These are phyloP conservation scores for Tethea ocularis DNA, from an alignment of 2,888 invertebrate genomes.

Conservation along the genomic window DNA sequence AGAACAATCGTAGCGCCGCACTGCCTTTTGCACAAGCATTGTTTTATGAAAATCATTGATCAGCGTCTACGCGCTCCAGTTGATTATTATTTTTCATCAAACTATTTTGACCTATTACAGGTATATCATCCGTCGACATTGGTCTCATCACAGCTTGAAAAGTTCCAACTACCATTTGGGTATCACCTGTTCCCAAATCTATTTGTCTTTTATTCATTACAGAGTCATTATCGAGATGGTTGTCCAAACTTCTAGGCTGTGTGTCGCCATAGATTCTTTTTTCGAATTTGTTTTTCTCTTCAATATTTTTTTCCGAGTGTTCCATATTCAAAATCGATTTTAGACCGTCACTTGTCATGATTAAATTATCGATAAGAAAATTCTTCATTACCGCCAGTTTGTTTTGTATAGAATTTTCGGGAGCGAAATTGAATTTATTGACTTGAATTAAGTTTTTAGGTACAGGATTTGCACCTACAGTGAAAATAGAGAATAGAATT, in stretches of 20 bases:
- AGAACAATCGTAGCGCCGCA: too few relatives aligned
- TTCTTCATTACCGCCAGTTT: constrained; percentile 32
- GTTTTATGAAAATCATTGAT: background rate
- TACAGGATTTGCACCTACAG: constrained; percentile 15
- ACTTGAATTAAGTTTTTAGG: constrained; percentile 25
- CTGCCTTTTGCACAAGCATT: too few relatives aligned
- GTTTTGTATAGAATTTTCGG: constrained; percentile 18
- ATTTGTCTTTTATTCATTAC: background rate
- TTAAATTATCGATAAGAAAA: constrained; percentile 37
- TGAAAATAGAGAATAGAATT: constrained; percentile 16
- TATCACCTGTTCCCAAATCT: background rate
- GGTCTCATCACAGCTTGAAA: constrained; percentile 57
- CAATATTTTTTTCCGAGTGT: constrained; percentile 14
- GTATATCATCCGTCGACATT: constrained; percentile 33
- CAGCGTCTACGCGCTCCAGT: background rate
- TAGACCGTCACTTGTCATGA: constrained; percentile 42
- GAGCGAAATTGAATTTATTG: constrained; percentile 25
- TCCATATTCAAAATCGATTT: constrained; percentile 37
- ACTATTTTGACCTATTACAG: constrained; percentile 13
- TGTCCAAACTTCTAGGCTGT: background rate
- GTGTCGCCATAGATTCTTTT: constrained; percentile 7
- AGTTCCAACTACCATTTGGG: constrained; percentile 49
- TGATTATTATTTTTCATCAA: background rate
- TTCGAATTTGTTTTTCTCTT: constrained; percentile 16
- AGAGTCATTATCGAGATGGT: background rate